Evolutionary conservation across 2,113 vertebrate species (phyloP).

Genomic region (Felis chaus): DNA sequence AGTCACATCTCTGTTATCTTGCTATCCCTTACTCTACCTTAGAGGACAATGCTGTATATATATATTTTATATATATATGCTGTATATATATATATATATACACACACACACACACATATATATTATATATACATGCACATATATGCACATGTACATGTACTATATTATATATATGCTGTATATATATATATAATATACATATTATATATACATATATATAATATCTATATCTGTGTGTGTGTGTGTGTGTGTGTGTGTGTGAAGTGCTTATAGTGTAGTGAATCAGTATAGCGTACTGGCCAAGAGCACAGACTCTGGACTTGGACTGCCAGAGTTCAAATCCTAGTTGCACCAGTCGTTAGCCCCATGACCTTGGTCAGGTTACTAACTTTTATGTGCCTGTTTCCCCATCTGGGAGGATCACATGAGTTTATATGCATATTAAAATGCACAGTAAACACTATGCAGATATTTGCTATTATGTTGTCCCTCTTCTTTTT

Average conservation of each 20-base stretch:
- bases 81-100: no score
- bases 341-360: neutral
- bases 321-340: neutral
- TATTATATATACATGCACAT: no score
- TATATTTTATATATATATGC: no score
- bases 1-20: neutral
- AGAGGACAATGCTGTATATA: neutral
- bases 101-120: no score
- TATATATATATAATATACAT: no score
- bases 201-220: no score
- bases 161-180: no score
- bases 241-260: no score
- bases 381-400: neutral
- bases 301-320: neutral
- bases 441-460: neutral
- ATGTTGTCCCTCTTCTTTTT: neutral
- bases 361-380: neutral
- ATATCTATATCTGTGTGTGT: no score
- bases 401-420: neutral
- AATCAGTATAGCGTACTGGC: neutral
- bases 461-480: neutral
- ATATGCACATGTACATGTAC: no score
- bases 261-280: neutral
- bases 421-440: neutral
- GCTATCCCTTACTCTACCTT: neutral